Base-by-base conservation (phyloP, 2,113 vertebrate genomes). In the Cepphus grylle region DNA sequence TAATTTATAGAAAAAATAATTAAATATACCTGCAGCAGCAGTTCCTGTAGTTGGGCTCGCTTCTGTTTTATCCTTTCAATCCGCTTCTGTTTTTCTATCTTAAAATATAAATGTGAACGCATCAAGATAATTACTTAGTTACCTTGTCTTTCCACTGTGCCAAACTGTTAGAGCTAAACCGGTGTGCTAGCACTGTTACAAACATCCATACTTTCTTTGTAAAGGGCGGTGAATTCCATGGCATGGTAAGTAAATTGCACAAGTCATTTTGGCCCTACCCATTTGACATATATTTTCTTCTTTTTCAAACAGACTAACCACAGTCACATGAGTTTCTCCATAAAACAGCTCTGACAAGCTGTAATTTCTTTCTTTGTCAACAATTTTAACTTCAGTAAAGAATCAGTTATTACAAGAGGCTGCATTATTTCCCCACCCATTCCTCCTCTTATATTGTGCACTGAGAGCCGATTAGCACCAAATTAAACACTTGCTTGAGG, bases 21-120 rank as follows among this genome's bases (percentile, higher is more conserved):
- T 5, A 73, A 93, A 45, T 45, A 86, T 98, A 99, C 98, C 99
- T 99, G 98, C 63, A 99, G 96, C 66, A 99, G 97, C 20, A 99
- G 98, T 76, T 99, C 98, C 40, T 99, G 98, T 15, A 99, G 98
- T 65, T 99, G 99, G 71, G 98, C 98, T 94, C 98, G 97, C 93
- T 99, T 99, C 96, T 99, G 98, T 85, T 98, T 98, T 95, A 99
- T 99, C 84, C 98, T 98, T 93, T 99, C 99, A 97, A 99, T 97
- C 79, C 98, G 96, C 87, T 98, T 98, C 97, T 99, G 99, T 95
- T 99, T 99, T 97, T 99, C 99, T 90, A 98, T 96, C 99, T 99
- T 84, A 97, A 97, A 97, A 96, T 23, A 93, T 2, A 97, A 88
- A 94, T 63, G 40, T 82, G 82, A 95, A 94, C 63, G 38, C 12